Percentiles rank a stretch among this genome's conserved stretches.
These are phyloP conservation scores for Tetragonisca angustula DNA, from an alignment of 2,888 invertebrate genomes.

Conservation along the genomic window DNA sequence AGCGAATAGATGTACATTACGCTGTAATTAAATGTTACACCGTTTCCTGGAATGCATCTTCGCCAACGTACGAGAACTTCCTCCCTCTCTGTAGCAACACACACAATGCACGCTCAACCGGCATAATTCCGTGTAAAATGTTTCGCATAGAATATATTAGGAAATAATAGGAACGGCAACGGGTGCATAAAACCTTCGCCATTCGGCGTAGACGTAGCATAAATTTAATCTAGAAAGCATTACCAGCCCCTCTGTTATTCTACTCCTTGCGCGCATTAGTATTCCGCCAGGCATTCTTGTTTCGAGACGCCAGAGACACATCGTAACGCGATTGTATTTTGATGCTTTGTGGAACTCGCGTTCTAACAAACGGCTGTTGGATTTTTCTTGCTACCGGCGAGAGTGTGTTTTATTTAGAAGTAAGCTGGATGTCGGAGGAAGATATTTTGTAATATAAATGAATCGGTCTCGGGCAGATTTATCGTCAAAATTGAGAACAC, in stretches of 20 bases:
- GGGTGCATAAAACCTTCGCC: not conserved
- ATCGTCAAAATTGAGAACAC: too few relatives aligned
- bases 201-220: not conserved
- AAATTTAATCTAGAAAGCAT: constrained; percentile 12
- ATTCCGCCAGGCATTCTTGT: not conserved
- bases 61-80: not conserved
- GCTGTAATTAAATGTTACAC: not conserved
- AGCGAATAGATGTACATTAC: not conserved
- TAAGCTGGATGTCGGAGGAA: not conserved
- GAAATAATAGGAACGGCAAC: not conserved
- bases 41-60: not conserved
- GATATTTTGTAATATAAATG: not conserved
- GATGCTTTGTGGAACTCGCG: not conserved
- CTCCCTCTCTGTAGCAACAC: not conserved
- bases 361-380: not conserved
- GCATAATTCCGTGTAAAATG: not conserved
- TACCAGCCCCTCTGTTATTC: not conserved
- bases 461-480: too few relatives aligned
- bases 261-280: not conserved
- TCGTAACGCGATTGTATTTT: not conserved
- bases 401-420: not conserved
- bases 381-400: not conserved
- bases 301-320: not conserved
- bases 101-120: not conserved
- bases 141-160: not conserved